Conservation (phyloP, 1,140 invertebrate species). For the Caenorhabditis tropicalis region DNA sequence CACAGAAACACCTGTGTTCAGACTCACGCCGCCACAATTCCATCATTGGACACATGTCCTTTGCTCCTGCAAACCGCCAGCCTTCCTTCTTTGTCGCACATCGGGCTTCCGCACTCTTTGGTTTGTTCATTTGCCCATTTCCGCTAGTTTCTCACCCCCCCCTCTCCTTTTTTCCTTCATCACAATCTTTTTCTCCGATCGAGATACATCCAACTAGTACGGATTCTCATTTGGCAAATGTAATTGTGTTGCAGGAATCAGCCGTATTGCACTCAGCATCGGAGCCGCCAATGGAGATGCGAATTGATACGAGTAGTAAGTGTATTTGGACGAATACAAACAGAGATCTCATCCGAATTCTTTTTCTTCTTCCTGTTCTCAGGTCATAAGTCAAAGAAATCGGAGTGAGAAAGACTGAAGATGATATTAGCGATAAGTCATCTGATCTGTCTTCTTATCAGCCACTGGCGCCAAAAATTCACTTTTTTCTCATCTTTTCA, state of each 20-base stretch:
- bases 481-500: constrained; percentile 1
- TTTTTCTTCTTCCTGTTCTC: not conserved
- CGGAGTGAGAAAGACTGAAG: not conserved
- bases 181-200: constrained; percentile 26
- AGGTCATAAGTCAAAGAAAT: constrained; percentile 8
- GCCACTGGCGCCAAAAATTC: not conserved
- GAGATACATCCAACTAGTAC: constrained; percentile 19
- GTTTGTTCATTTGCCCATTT: constrained; percentile 44
- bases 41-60: constrained; percentile 35
- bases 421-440: constrained; percentile 17
- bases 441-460: not conserved
- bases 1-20: not conserved
- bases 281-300: constrained; percentile 39
- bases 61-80: constrained; percentile 15
- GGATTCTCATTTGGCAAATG: constrained; percentile 40
- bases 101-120: constrained; percentile 36
- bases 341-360: constrained; percentile 27
- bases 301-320: constrained; percentile 59
- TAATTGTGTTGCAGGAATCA: constrained; percentile 41
- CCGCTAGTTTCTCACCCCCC: constrained; percentile 30
- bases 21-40: constrained; percentile 17
- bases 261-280: constrained; percentile 35
- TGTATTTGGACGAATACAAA: not conserved
- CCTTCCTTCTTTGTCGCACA: constrained; percentile 36
- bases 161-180: not conserved